Base-by-base conservation (phyloP, 35 echinoderm and acorn worm species). In the Heliocidaris tuberculata region DNA sequence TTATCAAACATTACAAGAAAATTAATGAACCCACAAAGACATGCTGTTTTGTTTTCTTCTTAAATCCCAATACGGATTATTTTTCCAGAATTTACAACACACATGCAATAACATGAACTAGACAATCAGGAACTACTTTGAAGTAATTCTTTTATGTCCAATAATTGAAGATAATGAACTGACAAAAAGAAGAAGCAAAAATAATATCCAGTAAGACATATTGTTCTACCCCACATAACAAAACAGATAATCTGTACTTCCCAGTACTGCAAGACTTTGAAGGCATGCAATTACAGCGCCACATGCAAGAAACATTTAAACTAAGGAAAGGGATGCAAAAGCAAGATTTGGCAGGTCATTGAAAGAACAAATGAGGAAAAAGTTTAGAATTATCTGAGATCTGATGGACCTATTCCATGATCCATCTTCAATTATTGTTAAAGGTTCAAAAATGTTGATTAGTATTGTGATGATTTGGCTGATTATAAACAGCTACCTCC, bases 401-500 rank as follows among this genome's bases (percentile, higher is more conserved):
- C 27, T 78, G 21, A 78, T 78, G 65, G 65, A 78, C 21, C 21
- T 78, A 7, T 27, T 78, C 65, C 65, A 78, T 27, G 65, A 78
- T 78, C 19, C 8, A 0, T 78, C 21, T 24, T 78, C 27, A n/a
- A 27, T 0, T 78, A 27, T 27, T 78, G 27, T 78, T 78, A 78
- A 24, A 27, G 65, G 65, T 78, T 78, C 7, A 27, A 78, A 78
- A 17, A 78, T 21, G 27, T 78, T 8, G 17, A 7, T 78, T 78
- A 78, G 65, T 78, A 78, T 78, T 78, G 2, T n/a, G 65, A 78
- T 78, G 65, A 78, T 70, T 24, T 56, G 52, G 65, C 5, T 78
- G 65, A 78, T 56, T 56, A 10, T 56, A 32, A 32, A 19, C n/a
- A 47, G 87, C 90, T 30, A 96, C 78, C 86, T 98, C 91, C 48